Evolutionary conservation across 2,797 vertebrate genomes (phyloP).

Genomic region (Siniperca undulata): DNA sequence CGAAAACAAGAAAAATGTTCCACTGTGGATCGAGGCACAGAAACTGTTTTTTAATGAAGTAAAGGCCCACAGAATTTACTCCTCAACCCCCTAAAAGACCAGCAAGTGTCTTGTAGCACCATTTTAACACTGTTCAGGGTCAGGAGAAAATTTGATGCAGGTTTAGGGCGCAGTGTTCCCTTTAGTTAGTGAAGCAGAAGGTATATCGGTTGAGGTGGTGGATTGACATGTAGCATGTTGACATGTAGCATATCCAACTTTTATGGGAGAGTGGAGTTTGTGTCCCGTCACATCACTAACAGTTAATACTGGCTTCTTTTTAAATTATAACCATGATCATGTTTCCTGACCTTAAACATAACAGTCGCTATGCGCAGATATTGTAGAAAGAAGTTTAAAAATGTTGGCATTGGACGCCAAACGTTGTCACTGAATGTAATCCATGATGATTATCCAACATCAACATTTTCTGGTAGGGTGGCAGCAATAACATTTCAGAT

Average conservation of each 20-base stretch:
- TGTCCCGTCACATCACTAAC: background rate
- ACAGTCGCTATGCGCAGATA: background rate
- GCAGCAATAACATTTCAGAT: background rate
- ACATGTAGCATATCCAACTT: background rate
- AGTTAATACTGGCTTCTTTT: background rate
- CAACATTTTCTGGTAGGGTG: background rate
- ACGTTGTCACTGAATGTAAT: background rate
- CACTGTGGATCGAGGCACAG: background rate
- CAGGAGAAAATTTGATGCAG: conserved; percentile 54
- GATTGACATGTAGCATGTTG: background rate
- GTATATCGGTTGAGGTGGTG: background rate
- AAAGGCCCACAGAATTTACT: conserved; percentile 17
- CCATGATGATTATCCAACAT: too few relatives aligned
- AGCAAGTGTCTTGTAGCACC: conserved; percentile 3
- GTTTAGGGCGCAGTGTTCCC: conserved; percentile 3
- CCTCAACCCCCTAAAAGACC: conserved; percentile 40
- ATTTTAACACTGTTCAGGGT: conserved; percentile 52
- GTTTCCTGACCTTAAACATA: background rate
- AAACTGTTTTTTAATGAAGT: conserved; percentile 43
- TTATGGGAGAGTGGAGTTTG: background rate
- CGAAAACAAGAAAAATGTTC: conserved; percentile 55
- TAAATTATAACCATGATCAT: background rate
- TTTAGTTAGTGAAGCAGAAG: conserved; percentile 6
- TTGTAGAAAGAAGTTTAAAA: background rate
- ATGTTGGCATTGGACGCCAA: background rate